Conservation (phyloP, 2,113 vertebrate genomes). For the Kryptolebias marmoratus region DNA sequence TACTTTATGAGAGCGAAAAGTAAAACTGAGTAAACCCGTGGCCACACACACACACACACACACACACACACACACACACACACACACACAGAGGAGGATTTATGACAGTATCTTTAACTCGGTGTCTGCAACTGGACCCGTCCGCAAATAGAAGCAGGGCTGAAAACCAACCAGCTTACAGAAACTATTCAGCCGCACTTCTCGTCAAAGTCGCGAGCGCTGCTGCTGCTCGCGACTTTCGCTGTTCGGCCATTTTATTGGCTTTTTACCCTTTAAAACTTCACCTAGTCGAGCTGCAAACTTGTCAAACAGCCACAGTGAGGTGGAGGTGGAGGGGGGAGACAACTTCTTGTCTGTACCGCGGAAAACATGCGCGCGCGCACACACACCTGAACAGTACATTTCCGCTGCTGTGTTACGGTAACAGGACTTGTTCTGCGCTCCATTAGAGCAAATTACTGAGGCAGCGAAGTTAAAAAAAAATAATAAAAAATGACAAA, state of each 20-base stretch:
- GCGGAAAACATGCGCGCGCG: conserved; percentile 47
- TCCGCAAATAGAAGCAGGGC: conserved; percentile 53
- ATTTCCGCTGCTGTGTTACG: conserved; percentile 59
- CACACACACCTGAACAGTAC: conserved; percentile 10
- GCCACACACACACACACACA: neutral
- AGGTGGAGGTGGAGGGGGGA: neutral
- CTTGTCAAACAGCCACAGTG: conserved; percentile 41
- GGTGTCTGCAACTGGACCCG: conserved; percentile 53
- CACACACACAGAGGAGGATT: neutral
- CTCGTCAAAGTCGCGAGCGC: too few relatives aligned
- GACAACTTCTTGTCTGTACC: conserved; percentile 38
- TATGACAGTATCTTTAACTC: conserved; percentile 22
- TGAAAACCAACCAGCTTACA: too few relatives aligned
- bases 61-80: neutral
- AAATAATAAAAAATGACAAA: neutral
- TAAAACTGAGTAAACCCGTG: conserved; percentile 9
- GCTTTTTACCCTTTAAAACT: neutral
- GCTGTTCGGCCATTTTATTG: too few relatives aligned
- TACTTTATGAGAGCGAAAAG: conserved; percentile 4
- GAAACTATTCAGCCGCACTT: too few relatives aligned
- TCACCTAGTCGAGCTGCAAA: neutral
- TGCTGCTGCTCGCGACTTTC: too few relatives aligned
- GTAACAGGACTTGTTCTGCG: conserved; percentile 42
- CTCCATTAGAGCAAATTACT: conserved; percentile 50
- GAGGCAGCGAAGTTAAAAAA: conserved; percentile 5